Evolutionary conservation across 2,797 vertebrate genomes (phyloP), one percentile per base, ranked within the genome.

Genomic region (Eleutherodactylus coqui): DNA sequence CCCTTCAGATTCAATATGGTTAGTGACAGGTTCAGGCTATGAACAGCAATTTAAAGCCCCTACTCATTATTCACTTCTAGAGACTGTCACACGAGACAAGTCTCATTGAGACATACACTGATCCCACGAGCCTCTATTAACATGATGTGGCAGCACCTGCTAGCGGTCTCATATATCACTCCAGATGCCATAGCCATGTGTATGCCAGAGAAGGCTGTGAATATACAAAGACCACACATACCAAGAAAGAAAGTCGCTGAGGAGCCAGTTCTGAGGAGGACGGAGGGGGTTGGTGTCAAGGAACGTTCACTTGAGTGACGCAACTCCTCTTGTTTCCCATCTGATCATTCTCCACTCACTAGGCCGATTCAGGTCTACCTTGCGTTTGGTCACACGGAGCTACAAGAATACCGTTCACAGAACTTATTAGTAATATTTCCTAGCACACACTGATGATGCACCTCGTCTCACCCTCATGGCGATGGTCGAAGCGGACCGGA

Each of bases 141-240:
- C 43, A 47, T 27, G 4, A 64, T 47, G 29, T 36, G 21, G 41
- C 43, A 78, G 43, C 69, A 87, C 80, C 86, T 84, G 86, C 82
- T 84, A 16, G 36, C 58, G 73, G 75, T 67, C 76, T 84, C 69
- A 9, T 32, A 53, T 75, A 64, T 75, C 82, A 58, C 75, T 60
- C 17, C 49, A 67, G 60, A 72, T 60, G 79, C 76, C 55, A 29
- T 32, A n/a, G 64, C 70, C 47, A 10, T 51, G 58, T 51, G 47
- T 58, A 36, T 45, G 62, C 80, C 75, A 60, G 32, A 47, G 43
- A 24, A 45, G 64, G 36, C 32, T 24, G 49, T 10, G 38, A 11
- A 49, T 49, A 75, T 14, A 67, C 79, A 77, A 69, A 34, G 60
- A 41, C 82, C n/a, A 41, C 75, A 67, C 69, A 87, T 43, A 80